phyloP scores from a whole-genome alignment of 2,797 vertebrate genomes.

The Odontamblyopus lacepedii region DNA sequence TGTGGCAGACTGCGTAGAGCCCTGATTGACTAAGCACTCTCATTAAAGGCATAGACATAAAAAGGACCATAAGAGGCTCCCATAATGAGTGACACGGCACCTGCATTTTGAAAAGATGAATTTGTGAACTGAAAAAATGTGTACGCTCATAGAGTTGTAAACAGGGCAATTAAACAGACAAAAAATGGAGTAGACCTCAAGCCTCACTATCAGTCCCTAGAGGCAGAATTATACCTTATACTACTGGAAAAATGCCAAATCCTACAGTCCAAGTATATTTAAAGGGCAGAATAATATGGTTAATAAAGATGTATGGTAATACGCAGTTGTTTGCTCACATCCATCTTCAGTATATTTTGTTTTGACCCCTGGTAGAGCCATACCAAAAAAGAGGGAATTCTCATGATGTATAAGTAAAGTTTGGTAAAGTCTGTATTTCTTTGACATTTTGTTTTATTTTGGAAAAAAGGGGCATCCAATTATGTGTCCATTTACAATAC shows the following conservation, averaged over 20 bases:
- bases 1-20: neutral
- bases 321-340: no score
- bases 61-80: slow-evolving; percentile 1
- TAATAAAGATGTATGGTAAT: no score
- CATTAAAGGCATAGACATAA: neutral
- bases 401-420: no score
- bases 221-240: neutral
- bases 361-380: no score
- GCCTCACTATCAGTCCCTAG: slow-evolving; percentile 4
- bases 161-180: neutral
- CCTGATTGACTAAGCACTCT: neutral
- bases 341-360: no score
- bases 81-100: slow-evolving; percentile 1
- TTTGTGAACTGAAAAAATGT: neutral
- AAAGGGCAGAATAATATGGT: neutral
- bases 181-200: neutral
- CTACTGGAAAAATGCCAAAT: neutral
- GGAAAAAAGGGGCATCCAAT: no score
- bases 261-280: neutral
- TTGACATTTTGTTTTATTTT: no score
- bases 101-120: slow-evolving; percentile 7
- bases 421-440: no score
- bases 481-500: no score
- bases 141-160: neutral
- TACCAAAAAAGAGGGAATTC: no score